Evolutionary conservation across 2,888 invertebrate genomes (phyloP).

Genomic region (Eristalinus sepulchralis): DNA sequence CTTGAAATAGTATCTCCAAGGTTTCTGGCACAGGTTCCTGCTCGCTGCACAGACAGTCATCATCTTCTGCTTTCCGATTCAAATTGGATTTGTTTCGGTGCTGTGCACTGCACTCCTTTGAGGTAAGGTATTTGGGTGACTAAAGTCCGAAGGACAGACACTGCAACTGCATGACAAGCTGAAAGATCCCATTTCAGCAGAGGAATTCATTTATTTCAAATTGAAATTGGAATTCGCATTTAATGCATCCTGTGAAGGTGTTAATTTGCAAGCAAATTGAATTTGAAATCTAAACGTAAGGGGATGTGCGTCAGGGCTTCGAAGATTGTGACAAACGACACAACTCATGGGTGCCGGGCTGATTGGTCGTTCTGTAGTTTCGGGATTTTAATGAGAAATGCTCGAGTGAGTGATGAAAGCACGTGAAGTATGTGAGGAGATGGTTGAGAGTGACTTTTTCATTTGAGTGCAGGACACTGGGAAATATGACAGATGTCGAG

Average conservation of each 20-base stretch:
- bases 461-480: neutral
- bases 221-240: constrained; percentile 71
- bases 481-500: too few relatives aligned
- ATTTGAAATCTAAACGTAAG: constrained; percentile 61
- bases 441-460: neutral
- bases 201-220: constrained; percentile 66
- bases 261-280: constrained; percentile 72
- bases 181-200: constrained; percentile 58
- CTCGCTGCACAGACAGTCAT: constrained; percentile 26
- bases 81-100: constrained; percentile 69
- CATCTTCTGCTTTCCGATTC: constrained; percentile 59
- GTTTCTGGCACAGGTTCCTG: neutral
- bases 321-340: neutral
- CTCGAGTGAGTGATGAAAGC: neutral
- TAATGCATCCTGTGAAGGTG: constrained; percentile 68
- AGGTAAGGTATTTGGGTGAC: constrained; percentile 20
- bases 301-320: neutral
- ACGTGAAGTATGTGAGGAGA: neutral
- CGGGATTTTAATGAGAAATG: neutral
- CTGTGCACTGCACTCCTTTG: constrained; percentile 54
- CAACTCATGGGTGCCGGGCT: neutral
- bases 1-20: constrained; percentile 14
- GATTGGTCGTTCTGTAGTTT: neutral
- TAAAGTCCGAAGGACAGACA: constrained; percentile 31
- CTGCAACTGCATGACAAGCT: constrained; percentile 30